These are phyloP conservation scores for Eptatretus atami DNA, from an alignment of 2,797 vertebrate genomes.

Conservation along the genomic window DNA sequence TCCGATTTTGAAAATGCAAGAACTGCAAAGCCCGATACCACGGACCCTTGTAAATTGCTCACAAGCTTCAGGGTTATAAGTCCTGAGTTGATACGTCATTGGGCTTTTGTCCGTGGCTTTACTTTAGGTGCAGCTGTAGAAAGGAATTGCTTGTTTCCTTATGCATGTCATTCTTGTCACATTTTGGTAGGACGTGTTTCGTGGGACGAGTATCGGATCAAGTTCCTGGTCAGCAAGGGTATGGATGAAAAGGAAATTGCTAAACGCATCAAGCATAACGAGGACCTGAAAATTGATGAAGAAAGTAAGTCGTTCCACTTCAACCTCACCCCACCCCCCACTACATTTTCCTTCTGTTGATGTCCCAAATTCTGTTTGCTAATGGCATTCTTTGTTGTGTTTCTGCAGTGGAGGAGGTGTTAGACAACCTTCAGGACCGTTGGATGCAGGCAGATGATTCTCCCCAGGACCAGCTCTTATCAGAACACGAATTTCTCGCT, in stretches of 20 bases:
- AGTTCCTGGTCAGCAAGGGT: slow-evolving; percentile 73
- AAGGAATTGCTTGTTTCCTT: too few relatives aligned
- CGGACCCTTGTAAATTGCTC: too few relatives aligned
- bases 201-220: slow-evolving; percentile 67
- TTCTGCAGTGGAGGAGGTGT: slow-evolving; percentile 51
- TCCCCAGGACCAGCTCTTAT: slow-evolving; percentile 42
- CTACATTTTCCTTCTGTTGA: too few relatives aligned
- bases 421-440: slow-evolving; percentile 76
- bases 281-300: slow-evolving; percentile 68
- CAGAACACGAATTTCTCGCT: slow-evolving; percentile 59
- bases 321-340: not conserved
- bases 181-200: slow-evolving; percentile 33
- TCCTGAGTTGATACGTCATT: too few relatives aligned
- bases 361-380: not conserved
- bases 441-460: slow-evolving; percentile 87
- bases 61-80: too few relatives aligned
- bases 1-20: too few relatives aligned
- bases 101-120: too few relatives aligned
- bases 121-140: too few relatives aligned
- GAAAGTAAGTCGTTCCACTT: slow-evolving; percentile 36
- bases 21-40: too few relatives aligned
- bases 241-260: slow-evolving; percentile 42
- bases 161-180: too few relatives aligned
- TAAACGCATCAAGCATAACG: slow-evolving; percentile 44
- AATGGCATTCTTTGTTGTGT: not conserved